Conservation (phyloP, 2,888 invertebrate genomes). For the Bedellia somnulentella region DNA sequence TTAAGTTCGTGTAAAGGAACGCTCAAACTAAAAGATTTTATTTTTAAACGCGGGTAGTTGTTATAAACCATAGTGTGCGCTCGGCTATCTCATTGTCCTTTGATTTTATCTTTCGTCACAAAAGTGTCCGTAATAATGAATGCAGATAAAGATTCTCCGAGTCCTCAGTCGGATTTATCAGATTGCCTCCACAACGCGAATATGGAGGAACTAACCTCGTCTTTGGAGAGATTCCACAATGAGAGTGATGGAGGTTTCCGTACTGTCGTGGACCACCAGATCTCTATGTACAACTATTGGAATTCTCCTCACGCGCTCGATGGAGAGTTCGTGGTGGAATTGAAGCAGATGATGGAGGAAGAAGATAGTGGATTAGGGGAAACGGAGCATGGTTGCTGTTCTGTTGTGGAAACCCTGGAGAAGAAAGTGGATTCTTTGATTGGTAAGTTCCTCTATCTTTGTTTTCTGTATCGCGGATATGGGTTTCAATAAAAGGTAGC, state of each 20-base stretch:
- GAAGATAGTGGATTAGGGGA: slow-evolving; percentile 18
- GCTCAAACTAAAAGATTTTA: too few species aligned
- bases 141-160: too few species aligned
- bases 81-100: too few species aligned
- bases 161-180: too few species aligned
- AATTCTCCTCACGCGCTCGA: slow-evolving; percentile 3
- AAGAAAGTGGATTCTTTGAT: slow-evolving; percentile 29
- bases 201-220: not conserved
- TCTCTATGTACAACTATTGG: not conserved
- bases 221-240: slow-evolving; percentile 3
- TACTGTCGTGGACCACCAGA: too few species aligned
- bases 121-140: too few species aligned
- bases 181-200: not conserved
- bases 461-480: not conserved
- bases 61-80: too few species aligned
- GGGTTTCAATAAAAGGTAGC: not conserved
- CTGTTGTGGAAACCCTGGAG: slow-evolving; percentile 20
- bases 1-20: too few species aligned
- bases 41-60: too few species aligned
- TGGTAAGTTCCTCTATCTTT: slow-evolving; percentile 17
- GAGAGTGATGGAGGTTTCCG: not conserved
- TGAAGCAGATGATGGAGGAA: slow-evolving; percentile 14
- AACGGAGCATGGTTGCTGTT: slow-evolving; percentile 14
- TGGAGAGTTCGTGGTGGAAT: slow-evolving; percentile 10
- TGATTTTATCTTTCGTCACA: too few species aligned